Evolutionary conservation across 2,888 invertebrate genomes (phyloP), one percentile per base, ranked within the genome.

Genomic region (Heliconius aoede): DNA sequence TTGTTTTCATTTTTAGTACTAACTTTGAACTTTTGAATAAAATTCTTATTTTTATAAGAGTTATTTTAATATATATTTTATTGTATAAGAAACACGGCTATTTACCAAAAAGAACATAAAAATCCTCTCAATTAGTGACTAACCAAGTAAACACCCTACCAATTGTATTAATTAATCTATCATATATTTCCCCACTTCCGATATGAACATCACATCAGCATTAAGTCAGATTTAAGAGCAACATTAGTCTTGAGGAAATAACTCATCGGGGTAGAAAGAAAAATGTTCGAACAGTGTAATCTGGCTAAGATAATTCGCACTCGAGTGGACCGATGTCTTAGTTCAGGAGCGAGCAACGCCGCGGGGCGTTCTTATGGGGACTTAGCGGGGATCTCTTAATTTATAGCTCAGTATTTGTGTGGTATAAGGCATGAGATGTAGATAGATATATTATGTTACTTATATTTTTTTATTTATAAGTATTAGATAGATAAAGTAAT

Each of bases 381-480:
- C 93, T 94, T 94, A 93, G 90, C 90, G 88, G 91, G 92, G 90
- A 94, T 92, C 93, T 94, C 93, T 92, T 94, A 94, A 94, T 94
- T 94, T 94, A 94, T 94, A 89, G 93, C 92, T 81, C 84, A 81
- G 84, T 85, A 86, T 83, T 89, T 85, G 81, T 83, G 81, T 80
- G 83, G 84, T 76, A n/a, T 79, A 84, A 85, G 76, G 78, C 3
- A 73, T 55, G 26, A 15, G 26, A 21, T 11, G 9, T 26, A 26
- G 24, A n/a, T n/a, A 32, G 26, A 32, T 55, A n/a, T n/a, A n/a
- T n/a, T n/a, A n/a, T n/a, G n/a, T 55, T 46, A 3, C 18, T 21
- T 21, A 8, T 46, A 46, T 46, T 0, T 21, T n/a, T 46, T 46
- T 46, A 21, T 46, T 46, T 46, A 46, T 46, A 8, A 46, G 46